Evolutionary conservation across 2,113 vertebrate species (phyloP).

Genomic region (human): GRCh38 chr5:170635501-170636000

Average conservation of each 20-base stretch:
- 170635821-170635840: background rate
- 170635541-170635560: too few species aligned
- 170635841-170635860: background rate
- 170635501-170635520: too few species aligned
- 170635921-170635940: background rate
- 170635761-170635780: background rate
- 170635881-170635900: rapidly evolving
- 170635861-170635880: background rate
- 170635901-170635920: rapidly evolving
- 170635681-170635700: background rate
- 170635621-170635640: background rate
- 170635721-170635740: background rate
- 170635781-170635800: background rate
- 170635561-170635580: too few species aligned
- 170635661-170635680: background rate
- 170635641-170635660: background rate
- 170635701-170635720: background rate
- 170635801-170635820: background rate
- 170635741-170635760: background rate
- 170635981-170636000: too few species aligned
- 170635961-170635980: rapidly evolving
- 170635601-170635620: too few species aligned
- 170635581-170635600: too few species aligned
- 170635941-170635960: background rate
- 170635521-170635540: too few species aligned